Evolutionary conservation across 2,888 invertebrate species (phyloP), one percentile per base, ranked within the genome.

Genomic region (Clusia tigrina): DNA sequence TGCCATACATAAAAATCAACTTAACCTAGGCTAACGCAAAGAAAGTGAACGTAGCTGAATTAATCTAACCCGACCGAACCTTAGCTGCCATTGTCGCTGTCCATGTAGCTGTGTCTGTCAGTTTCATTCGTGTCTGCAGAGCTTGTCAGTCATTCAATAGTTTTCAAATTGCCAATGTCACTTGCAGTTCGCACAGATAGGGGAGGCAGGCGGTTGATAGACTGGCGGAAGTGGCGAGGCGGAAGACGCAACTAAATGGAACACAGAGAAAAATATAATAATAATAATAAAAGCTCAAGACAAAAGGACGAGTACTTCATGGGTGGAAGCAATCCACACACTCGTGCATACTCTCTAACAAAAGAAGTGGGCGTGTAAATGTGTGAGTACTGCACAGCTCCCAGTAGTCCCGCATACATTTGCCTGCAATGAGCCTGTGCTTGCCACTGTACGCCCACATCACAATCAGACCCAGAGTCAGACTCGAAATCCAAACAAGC

Each of bases 111-210:
- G 58, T 46, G 53, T 68, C 76, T 78, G 79, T 79, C 78, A 79
- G 78, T 76, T 78, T 78, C 78, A 78, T 73, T 79, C 78, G 76
- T 79, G 78, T 79, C 79, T 78, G 78, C 78, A 77, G 71, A 78
- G 77, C 76, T 79, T 78, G 78, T 78, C 79, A 78, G 79, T 78
- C 78, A 78, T 78, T 78, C 78, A 78, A 78, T 78, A 78, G 79
- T 78, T 78, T 77, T 71, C 75, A 79, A 78, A 78, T 78, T 78
- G 79, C 78, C 78, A 78, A 79, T 79, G 78, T 78, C 78, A 79
- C 78, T 78, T 78, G 72, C 79, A 77, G 73, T 70, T 69, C 70
- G 67, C 69, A 60, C 66, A 67, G 64, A 68, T 60, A n/a, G n/a
- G 48, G 6, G 6, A 48, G n/a, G 20, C 9, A 48, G n/a, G 48